phyloP scores from a whole-genome alignment of 1,140 invertebrate species.

The Trichonephila clavata region DNA sequence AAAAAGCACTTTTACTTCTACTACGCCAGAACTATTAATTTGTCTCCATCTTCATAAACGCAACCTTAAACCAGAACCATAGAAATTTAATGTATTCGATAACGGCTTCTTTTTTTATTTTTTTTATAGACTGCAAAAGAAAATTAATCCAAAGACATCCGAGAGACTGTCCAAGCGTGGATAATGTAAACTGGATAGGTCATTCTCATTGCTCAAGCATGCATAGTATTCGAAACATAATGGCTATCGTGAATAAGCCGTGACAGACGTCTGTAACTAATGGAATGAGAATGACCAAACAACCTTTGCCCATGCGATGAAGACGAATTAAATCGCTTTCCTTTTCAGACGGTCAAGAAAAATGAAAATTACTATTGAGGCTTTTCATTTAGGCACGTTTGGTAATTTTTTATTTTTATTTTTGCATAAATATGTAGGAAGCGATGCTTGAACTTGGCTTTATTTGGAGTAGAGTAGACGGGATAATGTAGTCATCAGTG shows the following conservation, averaged over 20 bases:
- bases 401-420: background rate
- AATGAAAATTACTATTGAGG: background rate
- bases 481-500: background rate
- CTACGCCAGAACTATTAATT: no score
- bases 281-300: slow-evolving; percentile 22
- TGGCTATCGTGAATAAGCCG: slow-evolving; percentile 22
- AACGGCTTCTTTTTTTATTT: background rate
- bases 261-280: slow-evolving; percentile 33
- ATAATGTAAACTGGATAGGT: background rate
- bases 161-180: background rate
- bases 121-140: background rate
- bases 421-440: background rate
- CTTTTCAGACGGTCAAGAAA: background rate
- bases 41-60: no score
- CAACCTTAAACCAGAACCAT: no score
- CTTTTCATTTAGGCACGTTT: background rate
- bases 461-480: background rate
- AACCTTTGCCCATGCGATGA: background rate
- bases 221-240: slow-evolving; percentile 5
- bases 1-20: no score
- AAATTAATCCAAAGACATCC: background rate
- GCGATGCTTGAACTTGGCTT: background rate
- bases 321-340: slow-evolving; percentile 44
- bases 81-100: background rate
- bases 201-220: slow-evolving; percentile 18